Evolutionary conservation across 1,140 invertebrate genomes (phyloP).

Genomic region (Zaprionus capensis): DNA sequence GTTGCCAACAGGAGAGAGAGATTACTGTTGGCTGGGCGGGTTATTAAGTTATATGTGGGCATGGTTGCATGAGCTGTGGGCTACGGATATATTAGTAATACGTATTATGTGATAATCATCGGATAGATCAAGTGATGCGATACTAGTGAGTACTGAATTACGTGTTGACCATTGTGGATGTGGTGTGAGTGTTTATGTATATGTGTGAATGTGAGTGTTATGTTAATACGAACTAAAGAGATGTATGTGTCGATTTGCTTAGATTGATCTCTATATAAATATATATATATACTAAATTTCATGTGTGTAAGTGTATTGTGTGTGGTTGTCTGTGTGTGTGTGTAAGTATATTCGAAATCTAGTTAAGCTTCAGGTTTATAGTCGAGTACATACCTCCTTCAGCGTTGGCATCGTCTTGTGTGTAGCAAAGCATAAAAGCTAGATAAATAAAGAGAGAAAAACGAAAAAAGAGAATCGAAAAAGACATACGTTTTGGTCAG

Average conservation of each 20-base stretch:
- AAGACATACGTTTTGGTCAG: conserved; percentile 74
- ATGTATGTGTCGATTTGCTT: conserved; percentile 6
- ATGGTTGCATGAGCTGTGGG: not conserved
- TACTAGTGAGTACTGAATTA: not conserved
- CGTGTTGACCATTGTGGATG: too few relatives aligned
- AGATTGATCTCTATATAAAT: conserved; percentile 13
- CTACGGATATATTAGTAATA: conserved; percentile 1
- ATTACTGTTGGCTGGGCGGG: not conserved
- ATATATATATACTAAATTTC: conserved; percentile 15
- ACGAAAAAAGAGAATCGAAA: conserved; percentile 78
- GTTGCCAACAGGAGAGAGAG: not conserved
- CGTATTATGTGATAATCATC: conserved; percentile 3
- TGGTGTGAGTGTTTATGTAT: not conserved
- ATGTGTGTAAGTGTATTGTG: conserved; percentile 8
- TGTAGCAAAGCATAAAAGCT: conserved; percentile 97
- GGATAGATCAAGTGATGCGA: not conserved
- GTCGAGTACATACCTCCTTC: conserved; percentile 92
- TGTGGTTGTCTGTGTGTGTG: conserved; percentile 14
- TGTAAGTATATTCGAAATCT: conserved; percentile 4
- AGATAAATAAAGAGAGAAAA: conserved; percentile 84
- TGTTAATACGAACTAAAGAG: conserved; percentile 29
- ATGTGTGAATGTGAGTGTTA: conserved; percentile 9
- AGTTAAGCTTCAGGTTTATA: conserved; percentile 45
- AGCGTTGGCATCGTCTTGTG: conserved; percentile 93
- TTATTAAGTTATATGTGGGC: not conserved